Conservation (phyloP, 35 echinoderm and acorn worm genomes). For the Stichopus chloronotus region DNA sequence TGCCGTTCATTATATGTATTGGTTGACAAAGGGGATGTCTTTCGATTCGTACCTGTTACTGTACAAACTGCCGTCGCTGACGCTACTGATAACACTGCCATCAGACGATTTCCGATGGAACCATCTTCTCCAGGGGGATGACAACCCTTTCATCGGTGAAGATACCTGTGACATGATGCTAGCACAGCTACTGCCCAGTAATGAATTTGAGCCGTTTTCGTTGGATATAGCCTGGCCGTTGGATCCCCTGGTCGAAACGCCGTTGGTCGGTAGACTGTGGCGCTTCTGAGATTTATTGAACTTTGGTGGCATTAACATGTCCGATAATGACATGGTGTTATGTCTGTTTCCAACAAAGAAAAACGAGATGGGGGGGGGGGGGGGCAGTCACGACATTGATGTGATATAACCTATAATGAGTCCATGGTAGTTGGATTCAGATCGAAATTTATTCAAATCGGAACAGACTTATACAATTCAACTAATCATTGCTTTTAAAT, state of each 20-base stretch:
- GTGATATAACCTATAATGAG: neutral
- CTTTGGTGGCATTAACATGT: slow-evolving; percentile 54
- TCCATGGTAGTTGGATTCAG: neutral
- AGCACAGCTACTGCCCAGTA: slow-evolving; percentile 43
- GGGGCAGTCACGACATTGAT: neutral
- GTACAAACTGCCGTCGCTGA: slow-evolving; percentile 75
- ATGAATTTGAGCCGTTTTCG: slow-evolving; percentile 2
- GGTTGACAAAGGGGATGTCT: too few species aligned
- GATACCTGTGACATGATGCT: slow-evolving; percentile 48
- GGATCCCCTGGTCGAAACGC: neutral
- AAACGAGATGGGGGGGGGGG: neutral
- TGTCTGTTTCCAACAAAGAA: slow-evolving; percentile 23
- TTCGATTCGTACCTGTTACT: slow-evolving; percentile 36
- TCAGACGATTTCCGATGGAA: slow-evolving; percentile 68
- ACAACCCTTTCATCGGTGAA: slow-evolving; percentile 46
- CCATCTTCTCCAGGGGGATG: slow-evolving; percentile 58
- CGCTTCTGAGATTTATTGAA: slow-evolving; percentile 36
- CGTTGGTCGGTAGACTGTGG: slow-evolving; percentile 55
- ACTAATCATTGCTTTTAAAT: too few species aligned
- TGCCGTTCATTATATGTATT: too few species aligned
- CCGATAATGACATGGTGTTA: slow-evolving; percentile 52
- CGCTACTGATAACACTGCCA: slow-evolving; percentile 68
- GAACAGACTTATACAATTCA: neutral
- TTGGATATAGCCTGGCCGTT: neutral
- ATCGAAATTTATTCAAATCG: neutral